Conservation (phyloP, 2,797 vertebrate genomes). For the Rhabdomys pumilio region DNA sequence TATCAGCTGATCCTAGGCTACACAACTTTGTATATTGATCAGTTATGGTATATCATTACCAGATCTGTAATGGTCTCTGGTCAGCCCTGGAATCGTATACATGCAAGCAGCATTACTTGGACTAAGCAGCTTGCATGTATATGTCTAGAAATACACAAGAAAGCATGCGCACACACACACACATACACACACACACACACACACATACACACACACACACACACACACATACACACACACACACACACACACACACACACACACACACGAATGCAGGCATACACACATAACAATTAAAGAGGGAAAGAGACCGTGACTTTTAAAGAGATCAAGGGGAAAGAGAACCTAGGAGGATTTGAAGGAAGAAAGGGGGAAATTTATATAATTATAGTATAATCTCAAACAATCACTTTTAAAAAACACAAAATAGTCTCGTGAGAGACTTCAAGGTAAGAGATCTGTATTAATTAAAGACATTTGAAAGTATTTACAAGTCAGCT, state of each 20-base stretch:
- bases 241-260: too few species aligned
- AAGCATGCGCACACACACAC: neutral
- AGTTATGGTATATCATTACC: neutral
- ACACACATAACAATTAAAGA: neutral
- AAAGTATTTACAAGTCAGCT: neutral
- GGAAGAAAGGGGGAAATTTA: neutral
- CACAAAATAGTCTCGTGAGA: neutral
- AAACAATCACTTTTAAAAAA: neutral
- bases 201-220: neutral
- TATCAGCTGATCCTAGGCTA: too few species aligned
- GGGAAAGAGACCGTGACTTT: neutral
- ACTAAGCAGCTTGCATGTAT: neutral
- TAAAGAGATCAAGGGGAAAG: neutral
- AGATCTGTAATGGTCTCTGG: neutral
- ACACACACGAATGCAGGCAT: neutral
- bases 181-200: neutral
- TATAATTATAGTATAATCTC: neutral
- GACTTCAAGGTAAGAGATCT: neutral
- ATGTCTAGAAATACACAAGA: neutral
- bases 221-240: neutral
- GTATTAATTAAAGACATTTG: constrained; percentile 27
- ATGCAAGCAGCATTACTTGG: neutral
- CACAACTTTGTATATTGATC: neutral
- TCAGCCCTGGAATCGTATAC: neutral
- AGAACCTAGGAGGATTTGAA: neutral